phyloP scores from a whole-genome alignment of 2,113 vertebrate species.

The Calidris pygmaea region DNA sequence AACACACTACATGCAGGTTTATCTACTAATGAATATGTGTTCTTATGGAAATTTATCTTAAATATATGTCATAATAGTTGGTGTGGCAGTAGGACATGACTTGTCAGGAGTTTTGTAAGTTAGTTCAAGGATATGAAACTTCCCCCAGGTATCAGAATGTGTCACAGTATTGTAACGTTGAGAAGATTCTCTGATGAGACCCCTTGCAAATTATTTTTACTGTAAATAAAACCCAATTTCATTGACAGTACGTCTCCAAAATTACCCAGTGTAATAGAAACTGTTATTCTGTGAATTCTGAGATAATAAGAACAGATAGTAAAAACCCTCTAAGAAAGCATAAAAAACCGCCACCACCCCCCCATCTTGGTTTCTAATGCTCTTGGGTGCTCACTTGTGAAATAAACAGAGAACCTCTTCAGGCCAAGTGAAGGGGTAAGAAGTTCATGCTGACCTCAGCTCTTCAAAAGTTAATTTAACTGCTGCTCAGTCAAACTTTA shows the following conservation, averaged over 20 bases:
- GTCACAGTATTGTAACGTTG: neutral
- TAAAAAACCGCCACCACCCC: too few relatives aligned
- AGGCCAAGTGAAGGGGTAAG: neutral
- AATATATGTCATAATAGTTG: neutral
- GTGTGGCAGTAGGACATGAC: accelerated
- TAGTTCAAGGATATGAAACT: neutral
- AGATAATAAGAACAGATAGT: neutral
- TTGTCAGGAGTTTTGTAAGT: neutral
- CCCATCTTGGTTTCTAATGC: neutral
- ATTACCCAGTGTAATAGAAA: neutral
- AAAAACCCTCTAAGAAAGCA: neutral
- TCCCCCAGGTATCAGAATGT: neutral
- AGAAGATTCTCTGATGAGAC: neutral
- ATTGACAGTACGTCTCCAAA: neutral
- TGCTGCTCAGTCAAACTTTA: neutral
- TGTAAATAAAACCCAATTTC: neutral
- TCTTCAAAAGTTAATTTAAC: neutral
- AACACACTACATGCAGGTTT: neutral
- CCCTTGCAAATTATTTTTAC: neutral
- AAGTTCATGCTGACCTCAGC: neutral
- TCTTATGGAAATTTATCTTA: neutral
- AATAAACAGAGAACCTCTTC: neutral
- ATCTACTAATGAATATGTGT: neutral
- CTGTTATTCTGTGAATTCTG: neutral
- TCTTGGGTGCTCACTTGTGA: neutral